Percentiles rank a stretch among this genome's conserved stretches.
phyloP scores from a whole-genome alignment of 2,113 vertebrate genomes.

The Pogona vitticeps region DNA sequence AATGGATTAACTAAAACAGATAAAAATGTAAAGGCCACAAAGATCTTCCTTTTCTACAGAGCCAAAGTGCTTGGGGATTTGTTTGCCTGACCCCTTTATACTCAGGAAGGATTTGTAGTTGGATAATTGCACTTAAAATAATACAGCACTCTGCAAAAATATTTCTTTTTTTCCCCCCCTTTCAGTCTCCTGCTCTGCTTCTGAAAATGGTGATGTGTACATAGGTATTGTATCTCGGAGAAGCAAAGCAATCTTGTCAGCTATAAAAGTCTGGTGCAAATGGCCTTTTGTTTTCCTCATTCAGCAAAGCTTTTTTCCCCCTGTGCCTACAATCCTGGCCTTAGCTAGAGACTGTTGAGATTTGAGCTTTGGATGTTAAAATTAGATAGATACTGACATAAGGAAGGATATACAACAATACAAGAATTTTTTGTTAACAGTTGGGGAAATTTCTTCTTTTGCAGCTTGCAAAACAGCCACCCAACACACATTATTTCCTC shows the following conservation, averaged over 20 bases:
- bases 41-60: neutral
- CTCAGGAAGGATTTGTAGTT: constrained; percentile 31
- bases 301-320: neutral
- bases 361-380: constrained; percentile 13
- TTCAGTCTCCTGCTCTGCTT: neutral
- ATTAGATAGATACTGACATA: neutral
- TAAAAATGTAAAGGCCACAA: constrained; percentile 11
- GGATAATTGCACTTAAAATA: constrained; percentile 37
- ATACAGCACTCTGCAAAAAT: neutral
- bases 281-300: neutral
- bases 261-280: neutral
- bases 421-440: neutral
- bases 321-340: constrained; percentile 6
- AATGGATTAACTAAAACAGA: neutral
- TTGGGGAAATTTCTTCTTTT: neutral
- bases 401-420: accelerated
- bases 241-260: neutral
- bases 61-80: constrained; percentile 21
- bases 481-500: neutral
- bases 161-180: neutral
- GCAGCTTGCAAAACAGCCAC: neutral
- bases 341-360: neutral
- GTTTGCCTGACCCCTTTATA: constrained; percentile 33
- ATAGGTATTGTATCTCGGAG: neutral
- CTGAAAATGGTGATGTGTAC: constrained; percentile 5